Evolutionary conservation across 2,113 vertebrate genomes (phyloP), one percentile per base, ranked within the genome.

Genomic region (Verasper variegatus): DNA sequence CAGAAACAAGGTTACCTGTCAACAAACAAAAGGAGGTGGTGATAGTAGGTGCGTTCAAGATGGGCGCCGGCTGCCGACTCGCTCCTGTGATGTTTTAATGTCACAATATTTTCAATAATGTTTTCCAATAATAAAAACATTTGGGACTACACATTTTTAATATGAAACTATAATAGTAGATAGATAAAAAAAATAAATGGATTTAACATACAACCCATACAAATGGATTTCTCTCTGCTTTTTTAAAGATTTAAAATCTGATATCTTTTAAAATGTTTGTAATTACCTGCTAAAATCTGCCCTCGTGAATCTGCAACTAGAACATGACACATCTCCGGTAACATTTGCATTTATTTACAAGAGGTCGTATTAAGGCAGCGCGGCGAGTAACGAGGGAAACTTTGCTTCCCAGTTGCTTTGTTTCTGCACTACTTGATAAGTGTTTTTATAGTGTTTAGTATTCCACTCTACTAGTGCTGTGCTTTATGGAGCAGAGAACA

Each of bases 401-500:
- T 69, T 80, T 31, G 56, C 79, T 54, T 76, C 78, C 73, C 75
- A 54, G 72, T 37, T 68, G 68, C 74, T 89, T 87, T 82, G 77
- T 83, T 78, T 88, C 80, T 74, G 64, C 45, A 71, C 62, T 60
- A 75, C 86, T 88, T 84, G 87, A 80, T 87, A n/a, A 51, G 64
- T 82, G 62, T 83, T 87, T 91, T 88, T 88, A 82, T 89, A 52
- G 86, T 84, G 76, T 89, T 89, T 85, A 86, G 88, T 84, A 83
- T 91, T 85, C 87, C 60, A 51, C 82, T 80, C 84, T 84, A 66
- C 71, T 74, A 68, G 80, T 42, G 81, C 77, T 70, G 24, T 90
- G 86, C 85, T 92, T 91, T 91, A 92, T 92, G 88, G 78, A 84
- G 88, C 88, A 73, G 70, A 84, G 81, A 75, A 87, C 84, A 49